These are phyloP conservation scores for Oophaga pumilio DNA, from an alignment of 2,113 vertebrate species.

Conservation along the genomic window DNA sequence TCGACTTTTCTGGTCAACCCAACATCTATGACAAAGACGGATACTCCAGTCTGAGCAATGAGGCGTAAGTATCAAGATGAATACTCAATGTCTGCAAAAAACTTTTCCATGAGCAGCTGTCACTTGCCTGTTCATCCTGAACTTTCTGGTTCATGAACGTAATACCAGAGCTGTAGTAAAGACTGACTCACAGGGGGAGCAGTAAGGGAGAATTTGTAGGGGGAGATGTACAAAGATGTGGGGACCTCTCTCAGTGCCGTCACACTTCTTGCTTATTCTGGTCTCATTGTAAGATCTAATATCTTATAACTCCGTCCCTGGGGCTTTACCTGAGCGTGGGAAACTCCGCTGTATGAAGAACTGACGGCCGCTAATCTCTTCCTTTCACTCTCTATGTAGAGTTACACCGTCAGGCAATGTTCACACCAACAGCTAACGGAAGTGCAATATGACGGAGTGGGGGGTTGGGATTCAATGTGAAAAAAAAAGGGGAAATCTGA, in stretches of 20 bases:
- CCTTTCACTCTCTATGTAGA: too few species aligned
- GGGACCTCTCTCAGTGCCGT: too few species aligned
- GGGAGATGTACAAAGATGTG: too few species aligned
- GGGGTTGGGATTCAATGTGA: too few species aligned
- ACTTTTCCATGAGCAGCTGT: neutral
- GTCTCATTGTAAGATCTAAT: too few species aligned
- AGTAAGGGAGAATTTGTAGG: neutral
- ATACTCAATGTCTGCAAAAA: neutral
- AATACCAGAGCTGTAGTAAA: neutral
- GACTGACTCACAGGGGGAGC: neutral
- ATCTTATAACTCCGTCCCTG: too few species aligned
- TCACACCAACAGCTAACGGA: too few species aligned
- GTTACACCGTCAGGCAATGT: too few species aligned
- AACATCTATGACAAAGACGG: neutral
- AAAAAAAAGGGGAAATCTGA: too few species aligned
- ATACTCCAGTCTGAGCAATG: neutral
- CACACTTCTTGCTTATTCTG: too few species aligned
- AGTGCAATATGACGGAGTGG: too few species aligned
- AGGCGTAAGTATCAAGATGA: slow-evolving; percentile 5
- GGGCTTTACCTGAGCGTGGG: too few species aligned
- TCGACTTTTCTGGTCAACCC: neutral
- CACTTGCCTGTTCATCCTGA: neutral
- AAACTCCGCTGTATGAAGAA: neutral
- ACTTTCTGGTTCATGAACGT: neutral
- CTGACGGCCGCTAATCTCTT: neutral